Evolutionary conservation across 2,797 vertebrate species (phyloP), one percentile per base, ranked within the genome.

Genomic region (Acridotheres tristis): DNA sequence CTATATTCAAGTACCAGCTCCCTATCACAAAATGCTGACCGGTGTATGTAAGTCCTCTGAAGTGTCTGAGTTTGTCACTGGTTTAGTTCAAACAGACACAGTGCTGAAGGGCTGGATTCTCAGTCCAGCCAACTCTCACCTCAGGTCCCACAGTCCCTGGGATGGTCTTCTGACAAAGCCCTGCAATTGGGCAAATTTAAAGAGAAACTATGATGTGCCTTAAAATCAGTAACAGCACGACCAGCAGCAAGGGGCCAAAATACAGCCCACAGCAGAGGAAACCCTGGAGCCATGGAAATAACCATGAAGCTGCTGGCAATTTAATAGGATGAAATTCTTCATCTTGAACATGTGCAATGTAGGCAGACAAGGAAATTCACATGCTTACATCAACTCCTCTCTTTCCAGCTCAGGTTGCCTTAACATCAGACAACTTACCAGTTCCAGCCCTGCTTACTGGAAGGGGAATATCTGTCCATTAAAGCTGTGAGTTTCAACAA

Each of bases 371-470:
- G 50, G 54, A 68, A 80, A 69, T 67, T 29, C 63, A 53, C n/a
- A 32, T 5, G 21, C 40, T 84, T 36, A 22, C 7, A 17, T n/a
- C n/a, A 68, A 86, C 63, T 5, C 16, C 15, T 79, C 20, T 68
- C 36, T 63, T 66, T 59, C 51, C 77, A 79, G 20, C 40, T n/a
- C 42, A n/a, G 17, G n/a, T 9, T 58, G 57, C 50, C 71, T 83
- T 32, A 65, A 3, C 32, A 38, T n/a, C 16, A 63, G 67, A 57
- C 27, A 53, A 91, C 98, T 98, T 97, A 99, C 99, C 99, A 99
- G 97, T 98, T 99, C 98, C 99, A 99, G 85, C 99, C 98, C 96
- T 99, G 98, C 94, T 98, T 99, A 96, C 98, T 98, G 97, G 98
- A 98, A 4, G 98, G 98, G 8, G 98, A 99, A 88, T 98, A 97